Base-by-base conservation (phyloP, 1,140 invertebrate species). In the Cryptotermes secundus region DNA sequence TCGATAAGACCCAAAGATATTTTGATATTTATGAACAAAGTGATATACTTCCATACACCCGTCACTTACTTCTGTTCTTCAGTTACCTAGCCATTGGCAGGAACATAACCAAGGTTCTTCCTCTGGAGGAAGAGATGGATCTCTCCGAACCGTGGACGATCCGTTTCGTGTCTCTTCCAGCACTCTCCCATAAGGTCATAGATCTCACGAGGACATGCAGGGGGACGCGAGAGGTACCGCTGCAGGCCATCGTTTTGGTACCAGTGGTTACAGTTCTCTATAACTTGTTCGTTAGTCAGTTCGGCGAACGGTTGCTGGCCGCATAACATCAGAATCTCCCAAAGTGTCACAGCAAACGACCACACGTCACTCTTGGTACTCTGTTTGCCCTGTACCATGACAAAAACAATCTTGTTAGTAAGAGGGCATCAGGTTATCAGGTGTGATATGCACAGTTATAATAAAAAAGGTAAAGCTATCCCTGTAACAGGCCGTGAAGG, bases 181-280 rank as follows among this genome's bases (percentile, higher is more conserved):
- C 95, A 96, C 87, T 95, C 94, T 34, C 91, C 89, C 93, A 96
- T 95, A 86, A 96, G 90, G 87, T 94, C 94, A 88, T 94, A 96
- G 81, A 95, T 92, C 86, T 95, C 94, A 84, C 91, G 89, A 0
- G 93, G 92, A 87, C 95, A 95, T 59, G 90, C 89, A 59, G 90
- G 87, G 4, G 94, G 94, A 80, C 90, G 89, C n/a, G 88, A 84
- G 36, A 91, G 88, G 53, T 91, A 87, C 36, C 89, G 88, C 24
- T 90, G 89, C 59, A 89, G 88, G 36, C 87, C 90, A 31, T 91
- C 90, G 38, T 89, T 89, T 59, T 93, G 92, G 85, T 93, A 93
- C 92, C 94, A 95, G 84, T 93, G 93, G 86, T 91, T 93, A 45
- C 92, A 93, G 87, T 96, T 96, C 85, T 95, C 94, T 31, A 96